Evolutionary conservation across 2,797 vertebrate genomes (phyloP).

Genomic region (Echiichthys vipera): DNA sequence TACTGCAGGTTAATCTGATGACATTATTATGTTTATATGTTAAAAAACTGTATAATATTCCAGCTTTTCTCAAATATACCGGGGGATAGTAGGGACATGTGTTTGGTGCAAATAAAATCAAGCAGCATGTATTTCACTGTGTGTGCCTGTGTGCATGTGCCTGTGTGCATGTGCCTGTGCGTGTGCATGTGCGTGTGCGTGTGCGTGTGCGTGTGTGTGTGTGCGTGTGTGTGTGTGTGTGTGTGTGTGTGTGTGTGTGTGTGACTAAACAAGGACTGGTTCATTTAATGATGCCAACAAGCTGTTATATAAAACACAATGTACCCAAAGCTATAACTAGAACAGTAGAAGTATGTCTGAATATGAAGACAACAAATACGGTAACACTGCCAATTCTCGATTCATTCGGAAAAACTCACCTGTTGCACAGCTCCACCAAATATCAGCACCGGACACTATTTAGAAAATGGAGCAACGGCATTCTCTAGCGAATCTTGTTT

Average conservation of each 20-base stretch:
- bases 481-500: neutral
- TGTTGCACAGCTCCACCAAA: constrained; percentile 9
- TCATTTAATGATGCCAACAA: constrained; percentile 29
- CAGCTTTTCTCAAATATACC: neutral
- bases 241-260: too few relatives aligned
- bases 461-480: neutral
- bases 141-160: constrained; percentile 6
- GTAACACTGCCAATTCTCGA: constrained; percentile 14
- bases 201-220: too few relatives aligned
- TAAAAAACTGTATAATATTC: neutral
- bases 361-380: constrained; percentile 4
- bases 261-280: too few relatives aligned
- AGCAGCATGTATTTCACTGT: neutral
- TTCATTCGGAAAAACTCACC: constrained; percentile 19
- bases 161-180: too few relatives aligned
- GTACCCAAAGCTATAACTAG: constrained; percentile 23
- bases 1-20: constrained; percentile 3
- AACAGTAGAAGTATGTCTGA: constrained; percentile 12
- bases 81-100: neutral
- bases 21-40: neutral
- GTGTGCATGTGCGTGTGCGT: too few relatives aligned
- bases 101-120: constrained; percentile 2
- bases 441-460: too few relatives aligned
- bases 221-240: too few relatives aligned
- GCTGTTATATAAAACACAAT: constrained; percentile 29